Evolutionary conservation across 2,797 vertebrate species (phyloP).

Genomic region (Mus minutoides): DNA sequence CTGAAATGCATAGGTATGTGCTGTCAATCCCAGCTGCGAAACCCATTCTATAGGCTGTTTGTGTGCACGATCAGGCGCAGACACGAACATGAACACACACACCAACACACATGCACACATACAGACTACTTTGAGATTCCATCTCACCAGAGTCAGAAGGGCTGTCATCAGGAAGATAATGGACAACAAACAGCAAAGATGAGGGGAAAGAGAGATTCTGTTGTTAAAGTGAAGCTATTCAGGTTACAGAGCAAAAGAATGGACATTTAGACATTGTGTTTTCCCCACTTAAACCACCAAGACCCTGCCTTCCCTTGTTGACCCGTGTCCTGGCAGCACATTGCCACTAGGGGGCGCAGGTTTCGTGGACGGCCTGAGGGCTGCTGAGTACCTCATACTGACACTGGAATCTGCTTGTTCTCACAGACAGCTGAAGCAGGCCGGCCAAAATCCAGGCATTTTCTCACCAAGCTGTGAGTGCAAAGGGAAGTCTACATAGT

Average conservation of each 20-base stretch:
- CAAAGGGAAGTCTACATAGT: neutral
- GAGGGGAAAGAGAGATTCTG: neutral
- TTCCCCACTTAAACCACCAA: accelerated
- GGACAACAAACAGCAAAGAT: neutral
- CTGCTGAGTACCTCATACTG: accelerated
- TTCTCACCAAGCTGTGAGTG: neutral
- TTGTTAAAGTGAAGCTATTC: neutral
- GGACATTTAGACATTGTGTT: neutral
- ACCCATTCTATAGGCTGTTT: neutral
- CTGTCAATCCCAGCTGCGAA: neutral
- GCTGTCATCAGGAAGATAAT: neutral
- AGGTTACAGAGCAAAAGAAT: neutral
- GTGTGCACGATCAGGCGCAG: no score
- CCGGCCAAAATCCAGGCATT: accelerated
- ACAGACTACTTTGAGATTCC: neutral
- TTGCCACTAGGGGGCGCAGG: slow-evolving; percentile 44
- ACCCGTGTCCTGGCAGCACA: neutral
- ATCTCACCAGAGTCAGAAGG: neutral
- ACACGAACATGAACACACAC: neutral
- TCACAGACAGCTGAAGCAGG: no score
- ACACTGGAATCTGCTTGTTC: neutral
- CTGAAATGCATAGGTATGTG: neutral
- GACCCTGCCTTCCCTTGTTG: neutral
- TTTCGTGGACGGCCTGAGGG: neutral
- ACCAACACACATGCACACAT: no score